Conservation (phyloP, 2,888 invertebrate genomes). For the Muscina levida region DNA sequence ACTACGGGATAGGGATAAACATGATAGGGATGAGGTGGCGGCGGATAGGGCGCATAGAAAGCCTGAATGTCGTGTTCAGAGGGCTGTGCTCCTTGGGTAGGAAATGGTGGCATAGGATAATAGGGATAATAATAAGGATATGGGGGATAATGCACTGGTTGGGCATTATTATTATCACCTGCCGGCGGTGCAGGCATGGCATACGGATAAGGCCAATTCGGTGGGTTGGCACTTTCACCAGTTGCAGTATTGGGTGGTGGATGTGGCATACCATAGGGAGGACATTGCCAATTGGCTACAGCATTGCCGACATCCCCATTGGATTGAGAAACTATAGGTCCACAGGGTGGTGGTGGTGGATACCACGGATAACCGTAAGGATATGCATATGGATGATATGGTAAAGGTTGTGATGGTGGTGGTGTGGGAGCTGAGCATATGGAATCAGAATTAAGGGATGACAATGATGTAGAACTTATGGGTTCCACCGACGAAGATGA, state of each 20-base stretch:
- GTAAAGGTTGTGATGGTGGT: constrained; percentile 65
- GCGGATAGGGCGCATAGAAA: constrained; percentile 67
- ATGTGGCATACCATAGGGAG: constrained; percentile 62
- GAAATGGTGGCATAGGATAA: constrained; percentile 69
- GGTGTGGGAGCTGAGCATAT: constrained; percentile 67
- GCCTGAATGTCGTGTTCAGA: constrained; percentile 70
- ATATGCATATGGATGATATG: constrained; percentile 72
- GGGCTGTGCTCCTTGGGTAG: constrained; percentile 50
- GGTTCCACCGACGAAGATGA: constrained; percentile 58
- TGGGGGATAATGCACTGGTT: constrained; percentile 69
- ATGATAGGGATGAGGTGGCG: constrained; percentile 67
- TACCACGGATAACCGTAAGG: constrained; percentile 77
- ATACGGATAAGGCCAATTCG: constrained; percentile 62
- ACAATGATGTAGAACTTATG: constrained; percentile 72
- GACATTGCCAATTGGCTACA: constrained; percentile 65
- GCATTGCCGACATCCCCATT: constrained; percentile 66
- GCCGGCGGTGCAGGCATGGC: constrained; percentile 45
- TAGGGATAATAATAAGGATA: constrained; percentile 74
- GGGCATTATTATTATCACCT: constrained; percentile 28
- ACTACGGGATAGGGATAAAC: constrained; percentile 71
- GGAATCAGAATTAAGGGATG: constrained; percentile 73
- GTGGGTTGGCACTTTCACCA: constrained; percentile 60
- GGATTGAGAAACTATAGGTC: constrained; percentile 35
- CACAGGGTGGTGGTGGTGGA: constrained; percentile 70
- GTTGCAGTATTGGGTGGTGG: constrained; percentile 56